Percentiles rank a stretch among this genome's conserved stretches.
Conservation (phyloP, 2,113 vertebrate species). For the Mustelus asterias region DNA sequence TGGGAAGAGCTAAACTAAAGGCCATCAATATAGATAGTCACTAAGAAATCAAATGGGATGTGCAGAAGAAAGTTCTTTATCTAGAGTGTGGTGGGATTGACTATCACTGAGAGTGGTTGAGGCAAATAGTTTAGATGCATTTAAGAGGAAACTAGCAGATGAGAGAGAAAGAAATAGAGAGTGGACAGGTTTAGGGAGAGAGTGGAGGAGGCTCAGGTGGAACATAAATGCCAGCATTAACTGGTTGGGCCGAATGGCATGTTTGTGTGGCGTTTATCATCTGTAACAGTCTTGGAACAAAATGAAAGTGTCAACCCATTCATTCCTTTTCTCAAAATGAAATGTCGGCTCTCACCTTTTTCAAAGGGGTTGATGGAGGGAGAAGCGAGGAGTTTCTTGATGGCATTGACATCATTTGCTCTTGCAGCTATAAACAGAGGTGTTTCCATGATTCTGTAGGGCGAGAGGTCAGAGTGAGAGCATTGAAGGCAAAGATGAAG, state of each 20-base stretch:
- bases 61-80: no score
- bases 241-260: neutral
- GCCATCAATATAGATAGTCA: no score
- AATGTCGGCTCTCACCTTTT: neutral
- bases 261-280: neutral
- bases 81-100: no score
- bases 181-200: neutral
- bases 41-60: no score
- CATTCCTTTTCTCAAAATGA: neutral
- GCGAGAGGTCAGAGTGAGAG: neutral
- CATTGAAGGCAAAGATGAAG: neutral
- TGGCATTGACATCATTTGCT: slow-evolving; percentile 1
- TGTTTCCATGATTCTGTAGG: neutral
- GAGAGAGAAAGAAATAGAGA: no score
- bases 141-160: no score
- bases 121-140: no score
- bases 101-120: no score
- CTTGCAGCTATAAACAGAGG: slow-evolving; percentile 25
- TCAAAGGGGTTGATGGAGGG: neutral
- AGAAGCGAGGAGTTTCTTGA: neutral
- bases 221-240: neutral
- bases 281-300: neutral
- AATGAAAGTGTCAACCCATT: neutral
- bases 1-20: no score
- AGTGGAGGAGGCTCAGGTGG: neutral